phyloP scores from a whole-genome alignment of 2,888 invertebrate genomes.

The Margaritifera margaritifera region DNA sequence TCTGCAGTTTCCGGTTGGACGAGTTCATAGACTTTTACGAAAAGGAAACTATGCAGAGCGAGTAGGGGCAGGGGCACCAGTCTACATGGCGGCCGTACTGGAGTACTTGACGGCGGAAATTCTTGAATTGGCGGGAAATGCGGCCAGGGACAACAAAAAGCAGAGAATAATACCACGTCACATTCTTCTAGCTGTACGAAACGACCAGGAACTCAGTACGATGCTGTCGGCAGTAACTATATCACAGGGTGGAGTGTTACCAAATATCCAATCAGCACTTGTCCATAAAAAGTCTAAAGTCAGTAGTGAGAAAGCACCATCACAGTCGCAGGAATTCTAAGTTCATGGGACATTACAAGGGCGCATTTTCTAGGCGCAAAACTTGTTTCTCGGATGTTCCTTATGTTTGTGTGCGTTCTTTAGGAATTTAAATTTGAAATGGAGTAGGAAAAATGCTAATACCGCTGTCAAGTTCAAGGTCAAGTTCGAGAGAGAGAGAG shows the following conservation, averaged over 20 bases:
- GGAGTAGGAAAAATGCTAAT: too few relatives aligned
- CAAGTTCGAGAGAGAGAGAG: too few relatives aligned
- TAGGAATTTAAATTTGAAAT: too few relatives aligned
- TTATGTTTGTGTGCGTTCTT: too few relatives aligned
- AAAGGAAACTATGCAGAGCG: constrained; percentile 70
- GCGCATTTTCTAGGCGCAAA: too few relatives aligned
- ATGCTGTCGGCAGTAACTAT: constrained; percentile 85
- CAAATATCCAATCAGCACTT: constrained; percentile 84
- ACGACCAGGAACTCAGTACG: constrained; percentile 87
- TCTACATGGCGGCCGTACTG: constrained; percentile 70
- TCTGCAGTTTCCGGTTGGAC: constrained; percentile 64
- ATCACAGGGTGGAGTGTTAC: constrained; percentile 87
- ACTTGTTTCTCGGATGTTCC: too few relatives aligned
- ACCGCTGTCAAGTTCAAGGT: too few relatives aligned
- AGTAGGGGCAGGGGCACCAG: constrained; percentile 70
- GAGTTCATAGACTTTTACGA: constrained; percentile 62
- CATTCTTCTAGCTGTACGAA: constrained; percentile 83
- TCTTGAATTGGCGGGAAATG: constrained; percentile 72
- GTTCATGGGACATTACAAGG: too few relatives aligned
- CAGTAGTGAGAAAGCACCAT: too few relatives aligned
- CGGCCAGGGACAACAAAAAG: constrained; percentile 77
- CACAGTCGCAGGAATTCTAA: too few relatives aligned
- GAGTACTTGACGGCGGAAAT: constrained; percentile 78
- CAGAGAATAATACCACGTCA: constrained; percentile 84
- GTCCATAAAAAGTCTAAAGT: constrained; percentile 80